A percentile compares a stretch with the other conserved stretches of the same genome.
These are phyloP conservation scores for Acleris laterana DNA, from an alignment of 2,888 invertebrate species.

Conservation along the genomic window DNA sequence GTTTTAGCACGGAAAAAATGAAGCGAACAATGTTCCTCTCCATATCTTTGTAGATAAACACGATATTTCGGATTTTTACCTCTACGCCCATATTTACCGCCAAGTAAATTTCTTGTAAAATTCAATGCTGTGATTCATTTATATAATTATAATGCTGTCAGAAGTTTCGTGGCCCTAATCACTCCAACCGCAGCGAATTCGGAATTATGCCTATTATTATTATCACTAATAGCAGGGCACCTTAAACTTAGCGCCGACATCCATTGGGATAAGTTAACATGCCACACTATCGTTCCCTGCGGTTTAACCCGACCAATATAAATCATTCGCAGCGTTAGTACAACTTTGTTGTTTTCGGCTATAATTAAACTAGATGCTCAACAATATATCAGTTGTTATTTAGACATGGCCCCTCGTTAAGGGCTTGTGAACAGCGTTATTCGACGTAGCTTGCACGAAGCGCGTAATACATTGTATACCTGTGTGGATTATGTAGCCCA, in stretches of 20 bases:
- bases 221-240: conserved; percentile 46
- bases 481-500: neutral
- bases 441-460: conserved; percentile 26
- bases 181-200: conserved; percentile 37
- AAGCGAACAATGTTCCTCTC: neutral
- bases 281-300: conserved; percentile 59
- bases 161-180: conserved; percentile 21
- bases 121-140: neutral
- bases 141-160: neutral
- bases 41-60: conserved; percentile 15
- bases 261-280: conserved; percentile 62
- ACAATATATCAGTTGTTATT: conserved; percentile 46
- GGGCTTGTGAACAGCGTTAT: conserved; percentile 31
- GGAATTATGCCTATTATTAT: conserved; percentile 39
- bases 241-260: conserved; percentile 49
- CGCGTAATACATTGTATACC: conserved; percentile 14
- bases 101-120: neutral
- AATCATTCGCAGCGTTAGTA: conserved; percentile 64
- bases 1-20: conserved; percentile 3
- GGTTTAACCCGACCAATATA: conserved; percentile 66
- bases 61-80: conserved; percentile 1
- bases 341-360: conserved; percentile 65
- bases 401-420: conserved; percentile 35
- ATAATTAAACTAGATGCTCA: conserved; percentile 66
- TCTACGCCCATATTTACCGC: neutral